A percentile compares a stretch with the other conserved stretches of the same genome.
These are phyloP conservation scores for Noturus placidus DNA, from an alignment of 2,113 vertebrate species.

Conservation along the genomic window DNA sequence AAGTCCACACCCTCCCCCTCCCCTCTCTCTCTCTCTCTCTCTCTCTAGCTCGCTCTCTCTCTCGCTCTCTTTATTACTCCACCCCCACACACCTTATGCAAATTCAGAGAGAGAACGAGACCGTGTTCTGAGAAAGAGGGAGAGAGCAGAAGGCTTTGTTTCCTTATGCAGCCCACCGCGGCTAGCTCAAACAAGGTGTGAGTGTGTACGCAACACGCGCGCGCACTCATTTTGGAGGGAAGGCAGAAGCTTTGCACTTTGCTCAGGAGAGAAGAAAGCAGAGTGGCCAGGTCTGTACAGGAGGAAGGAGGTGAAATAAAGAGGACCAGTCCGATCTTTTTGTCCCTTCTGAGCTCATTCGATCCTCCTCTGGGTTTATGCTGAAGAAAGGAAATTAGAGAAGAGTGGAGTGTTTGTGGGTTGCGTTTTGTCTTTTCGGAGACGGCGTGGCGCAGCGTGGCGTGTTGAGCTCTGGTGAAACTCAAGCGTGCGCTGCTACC, in stretches of 20 bases:
- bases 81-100: constrained; percentile 79
- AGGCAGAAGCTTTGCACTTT: constrained; percentile 33
- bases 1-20: constrained; percentile 59
- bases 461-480: constrained; percentile 15
- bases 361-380: constrained; percentile 45
- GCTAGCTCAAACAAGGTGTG: constrained; percentile 61
- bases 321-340: constrained; percentile 57
- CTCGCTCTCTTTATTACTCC: constrained; percentile 46
- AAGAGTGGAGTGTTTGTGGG: background rate
- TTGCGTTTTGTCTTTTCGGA: background rate
- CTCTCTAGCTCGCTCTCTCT: constrained; percentile 33
- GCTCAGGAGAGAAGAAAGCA: constrained; percentile 50
- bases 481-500: background rate
- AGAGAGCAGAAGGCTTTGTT: constrained; percentile 72
- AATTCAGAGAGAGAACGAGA: constrained; percentile 61
- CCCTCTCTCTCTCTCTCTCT: constrained; percentile 29
- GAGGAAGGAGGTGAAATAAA: constrained; percentile 31
- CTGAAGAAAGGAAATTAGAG: constrained; percentile 54
- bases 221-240: constrained; percentile 24
- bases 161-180: constrained; percentile 68
- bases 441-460: constrained; percentile 30
- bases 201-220: constrained; percentile 9
- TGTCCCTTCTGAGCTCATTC: constrained; percentile 12
- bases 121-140: constrained; percentile 53
- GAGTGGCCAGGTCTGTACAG: constrained; percentile 13